Evolutionary conservation across 1,140 invertebrate genomes (phyloP).

Genomic region (Grapholita molesta): DNA sequence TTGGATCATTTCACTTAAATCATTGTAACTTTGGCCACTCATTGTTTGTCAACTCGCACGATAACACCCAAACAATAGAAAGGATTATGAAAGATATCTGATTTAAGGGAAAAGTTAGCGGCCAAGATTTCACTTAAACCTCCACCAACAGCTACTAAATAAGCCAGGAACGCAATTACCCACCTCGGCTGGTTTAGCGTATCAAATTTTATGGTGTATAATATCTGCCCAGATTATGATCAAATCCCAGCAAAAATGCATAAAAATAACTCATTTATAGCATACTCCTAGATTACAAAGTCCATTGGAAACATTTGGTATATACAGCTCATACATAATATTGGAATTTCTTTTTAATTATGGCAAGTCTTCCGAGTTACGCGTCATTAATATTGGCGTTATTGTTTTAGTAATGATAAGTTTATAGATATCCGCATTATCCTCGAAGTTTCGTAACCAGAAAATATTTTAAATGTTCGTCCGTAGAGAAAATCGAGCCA

Average conservation of each 20-base stretch:
- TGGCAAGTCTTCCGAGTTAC: background rate
- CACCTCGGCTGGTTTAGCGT: background rate
- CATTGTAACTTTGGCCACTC: too few species aligned
- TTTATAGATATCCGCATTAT: background rate
- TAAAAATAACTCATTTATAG: background rate
- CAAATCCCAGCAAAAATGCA: background rate
- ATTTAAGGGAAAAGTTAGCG: background rate
- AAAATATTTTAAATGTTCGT: background rate
- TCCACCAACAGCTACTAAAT: background rate
- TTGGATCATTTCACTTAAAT: too few species aligned
- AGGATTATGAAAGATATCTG: background rate
- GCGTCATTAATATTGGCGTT: background rate
- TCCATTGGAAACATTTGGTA: background rate
- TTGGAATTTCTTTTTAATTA: too few species aligned
- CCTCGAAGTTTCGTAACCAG: background rate
- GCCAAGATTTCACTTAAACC: background rate
- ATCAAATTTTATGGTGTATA: slow-evolving; percentile 11
- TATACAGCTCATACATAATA: too few species aligned
- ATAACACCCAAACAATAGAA: background rate
- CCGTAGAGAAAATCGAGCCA: background rate
- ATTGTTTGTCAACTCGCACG: background rate
- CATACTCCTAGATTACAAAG: background rate
- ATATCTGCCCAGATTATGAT: background rate
- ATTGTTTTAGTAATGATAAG: background rate
- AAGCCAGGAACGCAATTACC: background rate